Base-by-base conservation (phyloP, 2,797 vertebrate species). In the Pseudocheirus occidentalis region DNA sequence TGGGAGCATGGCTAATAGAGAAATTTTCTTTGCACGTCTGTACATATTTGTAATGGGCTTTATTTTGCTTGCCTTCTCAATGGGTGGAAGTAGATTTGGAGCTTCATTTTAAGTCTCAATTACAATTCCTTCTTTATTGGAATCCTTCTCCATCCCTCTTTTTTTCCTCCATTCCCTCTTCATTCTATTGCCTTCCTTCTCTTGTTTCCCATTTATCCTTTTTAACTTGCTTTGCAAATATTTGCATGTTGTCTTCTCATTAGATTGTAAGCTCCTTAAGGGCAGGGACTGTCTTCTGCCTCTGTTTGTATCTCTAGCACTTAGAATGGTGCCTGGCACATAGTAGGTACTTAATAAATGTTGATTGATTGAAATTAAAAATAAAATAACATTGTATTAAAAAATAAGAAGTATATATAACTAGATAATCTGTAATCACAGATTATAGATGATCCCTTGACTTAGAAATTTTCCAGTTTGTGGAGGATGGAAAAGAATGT, bases 401-500 rank as follows among this genome's bases (percentile, higher is more conserved):
- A 81, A 81, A 46, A 81, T 27, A 4, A 81, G 21, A 46, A 21
- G 6, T 46, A 0, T 5, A 73, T 46, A 0, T 5, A 73, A 40
- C 21, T 81, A 27, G 73, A 81, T 81, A 46, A 81, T 81, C 21
- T 81, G n/a, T 46, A 10, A 46, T 81, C 53, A n/a, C n/a, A n/a
- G n/a, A n/a, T n/a, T n/a, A n/a, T n/a, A n/a, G n/a, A n/a, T 81
- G 18, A 81, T 81, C 66, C 6, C 46, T 81, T 46, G 73, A 81
- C 9, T 46, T 81, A 81, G 73, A 46, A 27, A 81, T 50, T 46
- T 73, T 16, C 16, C n/a, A 46, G 9, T 96, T 95, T 91, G 81
- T 92, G 92, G 97, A 97, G 97, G 97, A 97, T 97, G 95, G 16
- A 18, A 87, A 95, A 7, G 18, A 40, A 40, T 7, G 40, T 95